Conservation (phyloP, 2,888 invertebrate species). For the Drosophila antonietae region DNA sequence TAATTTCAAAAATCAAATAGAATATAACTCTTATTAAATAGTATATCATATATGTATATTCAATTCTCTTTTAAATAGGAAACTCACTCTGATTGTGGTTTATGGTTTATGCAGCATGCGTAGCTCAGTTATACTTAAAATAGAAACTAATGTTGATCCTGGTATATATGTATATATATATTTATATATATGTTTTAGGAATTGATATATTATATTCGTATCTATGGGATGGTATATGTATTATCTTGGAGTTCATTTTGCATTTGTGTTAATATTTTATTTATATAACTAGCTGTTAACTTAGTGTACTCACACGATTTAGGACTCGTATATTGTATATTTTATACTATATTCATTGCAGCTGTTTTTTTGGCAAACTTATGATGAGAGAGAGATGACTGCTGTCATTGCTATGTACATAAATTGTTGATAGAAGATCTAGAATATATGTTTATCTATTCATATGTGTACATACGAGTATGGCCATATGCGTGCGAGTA, state of each 20-base stretch:
- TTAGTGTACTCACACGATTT: neutral
- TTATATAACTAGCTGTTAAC: no score
- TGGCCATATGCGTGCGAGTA: neutral
- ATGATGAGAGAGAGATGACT: neutral
- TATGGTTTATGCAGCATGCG: neutral
- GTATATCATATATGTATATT: neutral
- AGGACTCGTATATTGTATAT: neutral
- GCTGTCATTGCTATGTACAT: neutral
- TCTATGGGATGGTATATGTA: neutral
- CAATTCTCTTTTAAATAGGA: conserved; percentile 1
- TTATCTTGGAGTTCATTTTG: neutral
- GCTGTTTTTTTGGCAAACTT: neutral
- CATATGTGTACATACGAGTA: neutral
- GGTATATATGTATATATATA: neutral
- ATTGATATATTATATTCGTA: neutral
- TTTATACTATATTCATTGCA: neutral
- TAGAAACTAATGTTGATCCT: neutral
- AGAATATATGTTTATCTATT: neutral
- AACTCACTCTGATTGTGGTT: neutral
- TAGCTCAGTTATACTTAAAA: neutral
- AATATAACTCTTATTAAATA: conserved; percentile 3
- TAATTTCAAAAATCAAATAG: neutral
- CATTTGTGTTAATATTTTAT: neutral
- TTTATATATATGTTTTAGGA: neutral
- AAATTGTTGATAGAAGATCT: neutral